Percentiles rank a stretch among this genome's conserved stretches.
phyloP scores from a whole-genome alignment of 1,140 invertebrate genomes.

The Agraylea sexmaculata region DNA sequence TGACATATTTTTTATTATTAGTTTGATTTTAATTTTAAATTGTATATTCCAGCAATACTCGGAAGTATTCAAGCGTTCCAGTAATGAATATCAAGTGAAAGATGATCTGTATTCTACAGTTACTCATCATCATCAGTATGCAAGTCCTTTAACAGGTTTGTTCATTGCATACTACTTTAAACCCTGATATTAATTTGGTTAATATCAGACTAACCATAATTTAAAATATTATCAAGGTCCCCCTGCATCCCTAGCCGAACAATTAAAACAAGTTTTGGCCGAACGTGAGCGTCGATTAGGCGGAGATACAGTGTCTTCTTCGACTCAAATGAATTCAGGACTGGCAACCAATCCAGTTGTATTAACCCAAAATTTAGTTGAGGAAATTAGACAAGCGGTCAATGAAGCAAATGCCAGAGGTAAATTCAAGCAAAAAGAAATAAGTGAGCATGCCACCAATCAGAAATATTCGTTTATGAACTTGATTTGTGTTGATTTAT shows the following conservation, averaged over 20 bases:
- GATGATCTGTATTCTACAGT: conserved; percentile 20
- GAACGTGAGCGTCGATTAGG: conserved; percentile 54
- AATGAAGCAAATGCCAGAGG: conserved; percentile 73
- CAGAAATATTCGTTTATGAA: conserved; percentile 24
- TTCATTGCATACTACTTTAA: background rate
- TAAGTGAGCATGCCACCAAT: conserved; percentile 29
- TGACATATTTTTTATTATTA: background rate
- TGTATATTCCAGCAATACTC: conserved; percentile 19
- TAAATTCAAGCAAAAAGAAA: conserved; percentile 35
- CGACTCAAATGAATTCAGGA: conserved; percentile 10
- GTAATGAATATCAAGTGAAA: conserved; percentile 20
- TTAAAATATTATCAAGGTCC: conserved; percentile 36
- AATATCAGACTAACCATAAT: too few relatives aligned
- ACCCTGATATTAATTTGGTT: background rate
- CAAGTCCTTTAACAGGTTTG: conserved; percentile 12
- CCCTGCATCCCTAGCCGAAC: conserved; percentile 64
- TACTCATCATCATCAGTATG: conserved; percentile 17
- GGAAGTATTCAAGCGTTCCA: conserved; percentile 19
- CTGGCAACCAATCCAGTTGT: conserved; percentile 32
- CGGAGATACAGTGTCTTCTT: conserved; percentile 13
- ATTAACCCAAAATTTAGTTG: conserved; percentile 63
- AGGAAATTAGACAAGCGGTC: conserved; percentile 72
- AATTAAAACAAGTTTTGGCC: conserved; percentile 69
- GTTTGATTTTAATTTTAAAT: background rate
- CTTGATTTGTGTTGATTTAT: background rate